A percentile compares a stretch with the other conserved stretches of the same genome.
Conservation (phyloP, 2,888 invertebrate genomes). For the Napeogenes sylphis region DNA sequence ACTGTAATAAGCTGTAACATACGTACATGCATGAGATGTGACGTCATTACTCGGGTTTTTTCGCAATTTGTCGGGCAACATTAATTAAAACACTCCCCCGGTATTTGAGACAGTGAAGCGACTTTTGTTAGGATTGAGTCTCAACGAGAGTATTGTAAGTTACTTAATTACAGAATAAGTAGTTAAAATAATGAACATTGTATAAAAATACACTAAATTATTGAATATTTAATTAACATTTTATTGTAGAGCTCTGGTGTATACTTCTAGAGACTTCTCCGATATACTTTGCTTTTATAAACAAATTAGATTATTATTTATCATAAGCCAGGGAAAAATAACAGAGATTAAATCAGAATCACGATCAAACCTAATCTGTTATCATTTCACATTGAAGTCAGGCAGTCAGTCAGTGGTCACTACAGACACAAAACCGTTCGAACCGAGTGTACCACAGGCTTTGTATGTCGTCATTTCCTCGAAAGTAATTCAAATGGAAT, state of each 20-base stretch:
- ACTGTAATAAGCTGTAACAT: conserved; percentile 59
- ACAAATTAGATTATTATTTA: too few relatives aligned
- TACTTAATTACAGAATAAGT: background rate
- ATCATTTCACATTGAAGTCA: too few relatives aligned
- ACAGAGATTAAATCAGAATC: too few relatives aligned
- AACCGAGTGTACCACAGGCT: conserved; percentile 56
- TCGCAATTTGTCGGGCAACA: conserved; percentile 61
- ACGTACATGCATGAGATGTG: conserved; percentile 38
- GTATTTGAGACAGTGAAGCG: conserved; percentile 55
- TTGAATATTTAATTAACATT: too few relatives aligned
- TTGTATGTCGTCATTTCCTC: conserved; percentile 74
- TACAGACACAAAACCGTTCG: background rate
- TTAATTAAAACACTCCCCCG: conserved; percentile 66
- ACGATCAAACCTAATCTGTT: too few relatives aligned
- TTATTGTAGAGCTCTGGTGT: too few relatives aligned
- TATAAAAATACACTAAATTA: too few relatives aligned
- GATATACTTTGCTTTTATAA: too few relatives aligned
- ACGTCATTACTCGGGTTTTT: conserved; percentile 60
- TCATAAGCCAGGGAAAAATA: too few relatives aligned
- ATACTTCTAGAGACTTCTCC: too few relatives aligned
- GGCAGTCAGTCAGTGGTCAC: background rate
- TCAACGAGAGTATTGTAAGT: conserved; percentile 34
- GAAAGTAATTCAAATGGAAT: conserved; percentile 78
- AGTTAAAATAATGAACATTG: too few relatives aligned
- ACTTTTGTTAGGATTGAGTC: conserved; percentile 38